Evolutionary conservation across 1,140 invertebrate species (phyloP).

Genomic region (Teleopsis dalmanni): DNA sequence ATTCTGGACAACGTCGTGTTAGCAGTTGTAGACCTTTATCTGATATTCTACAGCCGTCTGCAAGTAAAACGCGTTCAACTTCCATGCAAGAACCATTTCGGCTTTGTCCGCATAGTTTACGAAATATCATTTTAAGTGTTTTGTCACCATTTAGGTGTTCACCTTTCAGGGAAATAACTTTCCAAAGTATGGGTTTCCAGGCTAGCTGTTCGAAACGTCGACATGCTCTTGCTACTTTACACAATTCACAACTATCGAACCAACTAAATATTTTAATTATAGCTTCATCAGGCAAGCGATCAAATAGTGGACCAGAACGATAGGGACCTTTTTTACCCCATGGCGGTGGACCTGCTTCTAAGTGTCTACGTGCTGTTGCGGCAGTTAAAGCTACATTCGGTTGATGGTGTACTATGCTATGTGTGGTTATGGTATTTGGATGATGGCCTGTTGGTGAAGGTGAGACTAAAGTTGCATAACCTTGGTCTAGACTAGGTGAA

Average conservation of each 20-base stretch:
- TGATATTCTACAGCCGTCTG: conserved; percentile 65
- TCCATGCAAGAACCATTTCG: conserved; percentile 53
- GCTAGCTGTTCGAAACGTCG: conserved; percentile 71
- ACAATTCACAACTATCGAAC: conserved; percentile 70
- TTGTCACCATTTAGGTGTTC: conserved; percentile 60
- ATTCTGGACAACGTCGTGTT: conserved; percentile 62
- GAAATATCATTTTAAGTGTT: conserved; percentile 57
- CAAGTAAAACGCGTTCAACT: conserved; percentile 59
- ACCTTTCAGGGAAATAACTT: conserved; percentile 58
- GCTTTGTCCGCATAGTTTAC: conserved; percentile 52
- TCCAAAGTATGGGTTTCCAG: conserved; percentile 74
- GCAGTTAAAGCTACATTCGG: conserved; percentile 20
- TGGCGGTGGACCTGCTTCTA: conserved; percentile 26
- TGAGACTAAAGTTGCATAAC: conserved; percentile 65
- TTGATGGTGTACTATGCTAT: conserved; percentile 19
- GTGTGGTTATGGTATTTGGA: conserved; percentile 30
- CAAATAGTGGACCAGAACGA: conserved; percentile 43
- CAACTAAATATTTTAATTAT: conserved; percentile 61
- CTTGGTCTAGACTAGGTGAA: conserved; percentile 60
- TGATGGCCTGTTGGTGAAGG: conserved; percentile 46
- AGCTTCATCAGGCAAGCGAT: conserved; percentile 50
- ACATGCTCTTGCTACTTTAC: conserved; percentile 72
- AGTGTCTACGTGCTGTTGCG: conserved; percentile 4
- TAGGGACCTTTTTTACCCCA: conserved; percentile 38
- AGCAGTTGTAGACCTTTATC: conserved; percentile 64